phyloP scores from a whole-genome alignment of 2,888 invertebrate species.

The Thymelicus sylvestris region DNA sequence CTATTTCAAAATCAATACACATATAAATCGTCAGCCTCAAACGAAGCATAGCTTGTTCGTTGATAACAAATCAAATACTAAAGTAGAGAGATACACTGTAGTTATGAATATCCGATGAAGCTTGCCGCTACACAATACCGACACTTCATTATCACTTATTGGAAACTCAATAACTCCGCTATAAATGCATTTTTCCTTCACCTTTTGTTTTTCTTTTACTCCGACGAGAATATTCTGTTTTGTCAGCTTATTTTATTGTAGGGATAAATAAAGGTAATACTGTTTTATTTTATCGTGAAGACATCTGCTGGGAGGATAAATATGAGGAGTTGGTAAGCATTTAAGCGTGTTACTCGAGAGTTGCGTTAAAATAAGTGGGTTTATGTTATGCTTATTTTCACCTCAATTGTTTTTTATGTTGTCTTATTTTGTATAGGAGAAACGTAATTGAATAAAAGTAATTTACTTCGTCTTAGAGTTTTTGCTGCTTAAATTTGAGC shows the following conservation, averaged over 20 bases:
- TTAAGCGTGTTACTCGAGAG: constrained; percentile 34
- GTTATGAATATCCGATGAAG: constrained; percentile 71
- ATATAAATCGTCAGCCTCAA: neutral
- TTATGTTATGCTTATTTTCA: constrained; percentile 16
- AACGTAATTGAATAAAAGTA: constrained; percentile 5
- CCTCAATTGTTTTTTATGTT: constrained; percentile 19
- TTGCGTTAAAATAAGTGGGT: constrained; percentile 33
- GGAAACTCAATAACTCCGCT: constrained; percentile 64
- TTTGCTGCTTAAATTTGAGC: neutral
- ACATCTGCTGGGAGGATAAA: constrained; percentile 46
- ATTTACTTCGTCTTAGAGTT: neutral
- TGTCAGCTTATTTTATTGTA: constrained; percentile 56
- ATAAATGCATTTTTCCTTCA: constrained; percentile 57
- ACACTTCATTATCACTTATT: constrained; percentile 70
- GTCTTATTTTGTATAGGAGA: neutral
- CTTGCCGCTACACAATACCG: constrained; percentile 53
- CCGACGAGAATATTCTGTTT: constrained; percentile 46
- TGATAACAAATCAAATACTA: constrained; percentile 2
- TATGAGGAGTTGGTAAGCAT: constrained; percentile 33
- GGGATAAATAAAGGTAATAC: constrained; percentile 55
- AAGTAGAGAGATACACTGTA: constrained; percentile 33
- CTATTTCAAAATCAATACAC: neutral
- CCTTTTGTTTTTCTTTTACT: constrained; percentile 51
- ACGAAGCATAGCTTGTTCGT: neutral
- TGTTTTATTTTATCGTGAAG: constrained; percentile 54